Base-by-base conservation (phyloP, 2,888 invertebrate genomes). In the Caenorhabditis imperialis region DNA sequence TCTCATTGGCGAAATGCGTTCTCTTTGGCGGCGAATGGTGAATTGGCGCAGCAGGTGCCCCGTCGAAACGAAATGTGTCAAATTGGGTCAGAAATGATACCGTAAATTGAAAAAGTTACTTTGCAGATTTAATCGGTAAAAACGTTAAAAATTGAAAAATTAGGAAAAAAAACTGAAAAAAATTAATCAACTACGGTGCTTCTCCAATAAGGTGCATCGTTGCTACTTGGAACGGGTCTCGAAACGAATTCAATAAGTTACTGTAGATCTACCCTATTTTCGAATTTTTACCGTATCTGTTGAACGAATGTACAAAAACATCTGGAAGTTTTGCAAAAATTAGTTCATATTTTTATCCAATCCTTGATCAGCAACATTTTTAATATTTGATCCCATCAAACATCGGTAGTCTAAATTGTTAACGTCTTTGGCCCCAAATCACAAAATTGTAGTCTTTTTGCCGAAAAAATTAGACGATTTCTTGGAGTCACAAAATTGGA, bases 381-480 rank as follows among this genome's bases (percentile, higher is more conserved):
- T n/a, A n/a, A n/a, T n/a, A n/a, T n/a, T n/a, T n/a, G n/a, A n/a
- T n/a, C n/a, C n/a, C n/a, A n/a, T n/a, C n/a, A n/a, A n/a, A n/a
- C n/a, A n/a, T n/a, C n/a, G n/a, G n/a, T n/a, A n/a, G n/a, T n/a
- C n/a, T n/a, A n/a, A n/a, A n/a, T n/a, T n/a, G n/a, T n/a, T n/a
- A n/a, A n/a, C n/a, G n/a, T n/a, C n/a, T n/a, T n/a, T n/a, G n/a
- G n/a, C n/a, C 35, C 44, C 23, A 53, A 62, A 62, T 62, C 62
- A 62, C 53, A 62, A 62, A 62, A 45, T 51, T 33, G 33, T 30
- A 42, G 45, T 16, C 7, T 37, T 62, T 62, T 54, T 45, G 53
- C 25, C 62, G 20, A 53, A 62, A 22, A 54, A 37, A 53, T 62
- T 54, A 38, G 45, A n/a, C 5, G 27, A 27, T 27, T 16, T n/a